These are phyloP conservation scores for Natrix natrix DNA, from an alignment of 2,797 vertebrate species.

Conservation along the genomic window DNA sequence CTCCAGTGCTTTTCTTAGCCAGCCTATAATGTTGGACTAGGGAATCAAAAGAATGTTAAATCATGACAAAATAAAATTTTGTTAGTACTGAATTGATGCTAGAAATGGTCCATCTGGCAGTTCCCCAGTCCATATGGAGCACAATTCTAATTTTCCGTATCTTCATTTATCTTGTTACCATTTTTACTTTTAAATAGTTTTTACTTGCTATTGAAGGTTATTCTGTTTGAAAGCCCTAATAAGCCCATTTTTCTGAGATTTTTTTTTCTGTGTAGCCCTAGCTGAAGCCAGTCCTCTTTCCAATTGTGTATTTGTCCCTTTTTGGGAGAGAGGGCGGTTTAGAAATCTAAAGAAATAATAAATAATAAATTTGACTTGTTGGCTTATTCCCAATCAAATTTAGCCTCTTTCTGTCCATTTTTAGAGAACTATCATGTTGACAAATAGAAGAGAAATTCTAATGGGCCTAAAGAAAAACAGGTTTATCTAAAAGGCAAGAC, in stretches of 20 bases:
- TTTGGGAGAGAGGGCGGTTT: too few relatives aligned
- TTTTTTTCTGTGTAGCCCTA: neutral
- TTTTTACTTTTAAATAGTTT: neutral
- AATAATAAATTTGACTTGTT: neutral
- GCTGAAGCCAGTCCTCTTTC: neutral
- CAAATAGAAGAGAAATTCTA: neutral
- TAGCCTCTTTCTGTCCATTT: neutral
- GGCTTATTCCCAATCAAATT: neutral
- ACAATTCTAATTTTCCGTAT: neutral
- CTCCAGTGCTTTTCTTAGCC: constrained; percentile 94
- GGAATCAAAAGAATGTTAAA: constrained; percentile 32
- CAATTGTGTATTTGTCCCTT: neutral
- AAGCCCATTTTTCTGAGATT: neutral
- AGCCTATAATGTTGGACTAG: constrained; percentile 96
- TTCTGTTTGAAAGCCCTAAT: neutral
- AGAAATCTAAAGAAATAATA: too few relatives aligned
- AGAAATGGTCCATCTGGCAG: neutral
- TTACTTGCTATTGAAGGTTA: neutral
- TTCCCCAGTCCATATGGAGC: neutral
- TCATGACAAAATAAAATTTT: neutral
- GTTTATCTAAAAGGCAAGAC: neutral
- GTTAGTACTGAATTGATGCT: neutral
- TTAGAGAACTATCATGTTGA: neutral
- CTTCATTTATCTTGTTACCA: neutral
- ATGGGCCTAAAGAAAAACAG: neutral